Evolutionary conservation across 2,888 invertebrate genomes (phyloP).

Genomic region (Junonia oenone): DNA sequence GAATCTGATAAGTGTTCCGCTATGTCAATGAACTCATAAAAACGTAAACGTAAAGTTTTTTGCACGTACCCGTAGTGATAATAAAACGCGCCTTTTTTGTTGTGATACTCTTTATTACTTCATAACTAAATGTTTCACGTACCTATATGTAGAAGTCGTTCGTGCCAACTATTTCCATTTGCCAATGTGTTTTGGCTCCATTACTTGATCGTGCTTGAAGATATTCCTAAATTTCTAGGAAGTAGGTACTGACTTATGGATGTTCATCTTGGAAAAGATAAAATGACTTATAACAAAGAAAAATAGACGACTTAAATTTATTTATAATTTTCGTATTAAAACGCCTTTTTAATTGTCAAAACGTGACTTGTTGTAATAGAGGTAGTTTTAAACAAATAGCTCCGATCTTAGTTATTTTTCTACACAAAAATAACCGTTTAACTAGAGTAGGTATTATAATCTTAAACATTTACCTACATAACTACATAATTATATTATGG

Average conservation of each 20-base stretch:
- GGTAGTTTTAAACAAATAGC: no score
- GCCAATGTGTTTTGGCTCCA: background rate
- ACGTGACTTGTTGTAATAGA: no score
- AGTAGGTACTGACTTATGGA: background rate
- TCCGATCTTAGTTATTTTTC: no score
- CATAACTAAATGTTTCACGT: background rate
- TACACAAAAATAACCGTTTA: no score
- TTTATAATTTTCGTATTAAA: no score
- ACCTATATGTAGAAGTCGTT: background rate
- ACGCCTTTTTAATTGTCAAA: no score
- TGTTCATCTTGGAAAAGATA: background rate
- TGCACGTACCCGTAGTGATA: conserved; percentile 5
- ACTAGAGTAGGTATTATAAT: no score
- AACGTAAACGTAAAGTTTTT: conserved; percentile 7
- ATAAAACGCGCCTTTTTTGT: background rate
- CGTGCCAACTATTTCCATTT: background rate
- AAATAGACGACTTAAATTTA: no score
- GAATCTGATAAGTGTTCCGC: conserved; percentile 5
- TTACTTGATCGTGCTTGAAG: background rate
- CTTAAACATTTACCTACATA: no score
- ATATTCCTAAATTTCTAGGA: background rate
- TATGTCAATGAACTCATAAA: conserved; percentile 16
- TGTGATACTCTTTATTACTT: background rate
- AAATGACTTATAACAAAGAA: no score
- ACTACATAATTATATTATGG: no score